Percentiles rank a stretch among this genome's conserved stretches.
Evolutionary conservation across 2,113 vertebrate genomes (phyloP).

Genomic region (Siphamia tubifer): DNA sequence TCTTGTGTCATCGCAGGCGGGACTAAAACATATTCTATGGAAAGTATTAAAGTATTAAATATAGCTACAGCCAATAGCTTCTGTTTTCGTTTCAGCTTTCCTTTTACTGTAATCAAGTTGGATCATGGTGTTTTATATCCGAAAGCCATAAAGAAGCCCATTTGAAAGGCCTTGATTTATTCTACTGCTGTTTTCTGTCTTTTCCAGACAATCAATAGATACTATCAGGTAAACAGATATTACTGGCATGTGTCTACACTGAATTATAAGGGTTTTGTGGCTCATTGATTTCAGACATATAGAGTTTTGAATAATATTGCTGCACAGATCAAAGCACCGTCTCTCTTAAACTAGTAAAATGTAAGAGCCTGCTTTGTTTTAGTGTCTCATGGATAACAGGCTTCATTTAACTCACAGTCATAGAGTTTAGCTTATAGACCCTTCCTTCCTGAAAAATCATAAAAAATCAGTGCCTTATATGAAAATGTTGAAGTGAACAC

Average conservation of each 20-base stretch:
- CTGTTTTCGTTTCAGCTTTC: constrained; percentile 41
- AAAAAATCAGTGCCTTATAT: too few relatives aligned
- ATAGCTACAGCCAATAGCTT: constrained; percentile 22
- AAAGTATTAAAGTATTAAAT: constrained; percentile 1
- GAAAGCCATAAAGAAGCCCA: constrained; percentile 15
- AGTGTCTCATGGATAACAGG: neutral
- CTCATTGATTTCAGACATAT: constrained; percentile 32
- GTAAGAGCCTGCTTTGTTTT: neutral
- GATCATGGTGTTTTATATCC: constrained; percentile 35
- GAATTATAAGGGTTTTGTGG: constrained; percentile 26
- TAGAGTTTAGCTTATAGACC: too few relatives aligned
- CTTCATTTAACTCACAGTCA: neutral
- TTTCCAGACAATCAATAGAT: constrained; percentile 52
- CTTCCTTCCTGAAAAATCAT: too few relatives aligned
- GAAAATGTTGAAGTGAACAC: too few relatives aligned
- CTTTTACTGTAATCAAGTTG: constrained; percentile 50
- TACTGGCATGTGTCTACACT: constrained; percentile 55
- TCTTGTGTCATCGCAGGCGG: neutral
- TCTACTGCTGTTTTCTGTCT: constrained; percentile 34
- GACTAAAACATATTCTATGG: neutral
- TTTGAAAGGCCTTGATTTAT: constrained; percentile 45
- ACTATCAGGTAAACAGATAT: constrained; percentile 56
- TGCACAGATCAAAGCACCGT: neutral
- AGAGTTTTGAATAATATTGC: constrained; percentile 18
- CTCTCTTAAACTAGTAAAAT: neutral